phyloP scores from a whole-genome alignment of 2,797 vertebrate species.

The Spatula versicolor region DNA sequence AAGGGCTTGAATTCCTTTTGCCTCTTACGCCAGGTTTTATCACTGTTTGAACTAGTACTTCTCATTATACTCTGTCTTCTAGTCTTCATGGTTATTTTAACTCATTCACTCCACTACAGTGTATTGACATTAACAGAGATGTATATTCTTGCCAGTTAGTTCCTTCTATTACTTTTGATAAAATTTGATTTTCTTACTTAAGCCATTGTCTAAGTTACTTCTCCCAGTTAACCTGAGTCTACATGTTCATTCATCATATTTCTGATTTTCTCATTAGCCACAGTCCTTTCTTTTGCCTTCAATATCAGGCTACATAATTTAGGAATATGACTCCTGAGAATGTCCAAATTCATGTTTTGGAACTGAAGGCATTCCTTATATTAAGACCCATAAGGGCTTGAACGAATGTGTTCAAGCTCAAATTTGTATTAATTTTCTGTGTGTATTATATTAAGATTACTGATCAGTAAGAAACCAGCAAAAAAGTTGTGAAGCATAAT shows the following conservation, averaged over 20 bases:
- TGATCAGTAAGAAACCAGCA: conserved; percentile 37
- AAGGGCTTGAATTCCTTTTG: background rate
- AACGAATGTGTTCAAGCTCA: background rate
- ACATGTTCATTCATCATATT: background rate
- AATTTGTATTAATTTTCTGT: conserved; percentile 49
- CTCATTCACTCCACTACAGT: background rate
- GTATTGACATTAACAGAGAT: background rate
- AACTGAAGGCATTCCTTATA: background rate
- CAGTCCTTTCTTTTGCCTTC: background rate
- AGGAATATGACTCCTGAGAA: rapidly evolving
- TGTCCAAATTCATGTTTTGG: background rate
- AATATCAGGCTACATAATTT: background rate
- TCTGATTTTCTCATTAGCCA: background rate
- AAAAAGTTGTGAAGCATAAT: conserved; percentile 31
- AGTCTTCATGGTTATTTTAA: background rate
- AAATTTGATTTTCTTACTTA: background rate
- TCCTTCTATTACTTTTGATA: background rate
- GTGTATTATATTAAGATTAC: conserved; percentile 11
- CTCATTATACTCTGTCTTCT: background rate
- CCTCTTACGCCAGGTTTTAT: background rate
- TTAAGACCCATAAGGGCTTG: background rate
- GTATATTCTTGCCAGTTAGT: background rate
- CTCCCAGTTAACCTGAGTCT: background rate
- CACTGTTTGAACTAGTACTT: background rate
- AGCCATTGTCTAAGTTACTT: background rate